phyloP scores from a whole-genome alignment of 2,113 vertebrate species.

The Jacana jacana region DNA sequence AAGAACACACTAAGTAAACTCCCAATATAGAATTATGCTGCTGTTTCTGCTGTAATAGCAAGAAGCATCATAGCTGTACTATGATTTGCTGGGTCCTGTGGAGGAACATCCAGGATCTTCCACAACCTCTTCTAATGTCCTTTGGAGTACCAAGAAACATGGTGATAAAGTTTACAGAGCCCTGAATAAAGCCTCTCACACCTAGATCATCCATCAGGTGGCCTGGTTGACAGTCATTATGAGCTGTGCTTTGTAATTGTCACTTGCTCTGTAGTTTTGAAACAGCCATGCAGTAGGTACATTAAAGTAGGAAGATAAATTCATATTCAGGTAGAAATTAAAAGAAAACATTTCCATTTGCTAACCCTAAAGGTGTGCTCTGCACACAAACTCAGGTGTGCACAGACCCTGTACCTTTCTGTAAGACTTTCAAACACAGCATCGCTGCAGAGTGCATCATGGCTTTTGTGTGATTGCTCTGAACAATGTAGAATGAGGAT shows the following conservation, averaged over 20 bases:
- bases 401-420: neutral
- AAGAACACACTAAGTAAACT: neutral
- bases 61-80: neutral
- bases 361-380: neutral
- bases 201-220: neutral
- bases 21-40: neutral
- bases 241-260: neutral
- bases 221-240: neutral
- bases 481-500: neutral
- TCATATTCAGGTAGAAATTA: neutral
- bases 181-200: neutral
- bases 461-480: neutral
- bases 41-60: neutral
- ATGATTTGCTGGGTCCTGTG: neutral
- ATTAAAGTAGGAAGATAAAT: neutral
- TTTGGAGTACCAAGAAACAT: neutral
- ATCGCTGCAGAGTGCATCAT: neutral
- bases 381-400: neutral
- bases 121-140: neutral
- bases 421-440: neutral
- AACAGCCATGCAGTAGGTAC: neutral
- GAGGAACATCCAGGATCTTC: neutral
- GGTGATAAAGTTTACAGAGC: neutral
- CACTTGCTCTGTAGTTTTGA: neutral
- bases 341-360: neutral